Evolutionary conservation across 2,888 invertebrate species (phyloP).

Genomic region (Antitype chi): DNA sequence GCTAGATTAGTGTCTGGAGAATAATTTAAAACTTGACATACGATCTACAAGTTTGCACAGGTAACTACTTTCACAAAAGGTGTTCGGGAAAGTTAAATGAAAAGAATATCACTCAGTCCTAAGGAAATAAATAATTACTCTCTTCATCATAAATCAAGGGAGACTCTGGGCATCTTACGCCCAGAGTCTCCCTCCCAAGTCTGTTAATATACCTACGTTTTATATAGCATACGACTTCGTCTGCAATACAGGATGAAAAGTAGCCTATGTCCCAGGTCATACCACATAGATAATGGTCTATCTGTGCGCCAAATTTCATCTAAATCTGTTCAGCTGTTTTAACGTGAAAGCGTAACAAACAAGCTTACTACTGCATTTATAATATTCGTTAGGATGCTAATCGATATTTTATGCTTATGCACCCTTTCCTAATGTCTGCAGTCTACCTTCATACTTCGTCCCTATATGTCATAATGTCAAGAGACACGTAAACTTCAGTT

Average conservation of each 20-base stretch:
- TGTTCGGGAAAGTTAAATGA: background rate
- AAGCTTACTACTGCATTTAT: too few relatives aligned
- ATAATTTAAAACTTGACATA: background rate
- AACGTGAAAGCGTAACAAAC: too few relatives aligned
- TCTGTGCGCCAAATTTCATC: too few relatives aligned
- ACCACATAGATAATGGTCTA: too few relatives aligned
- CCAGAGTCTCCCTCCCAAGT: too few relatives aligned
- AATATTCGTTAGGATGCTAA: too few relatives aligned
- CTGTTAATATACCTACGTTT: too few relatives aligned
- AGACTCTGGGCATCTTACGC: too few relatives aligned
- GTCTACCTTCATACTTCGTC: background rate
- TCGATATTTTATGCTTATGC: background rate
- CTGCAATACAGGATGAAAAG: too few relatives aligned
- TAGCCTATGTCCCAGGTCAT: too few relatives aligned
- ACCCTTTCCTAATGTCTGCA: background rate
- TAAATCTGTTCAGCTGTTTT: too few relatives aligned
- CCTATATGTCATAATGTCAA: slow-evolving; percentile 15
- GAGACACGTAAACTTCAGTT: slow-evolving; percentile 19
- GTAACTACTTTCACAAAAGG: background rate
- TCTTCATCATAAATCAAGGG: background rate
- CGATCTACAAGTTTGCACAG: background rate
- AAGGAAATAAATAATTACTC: background rate
- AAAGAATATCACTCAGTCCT: background rate
- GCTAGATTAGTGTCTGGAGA: background rate
- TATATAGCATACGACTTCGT: too few relatives aligned